Evolutionary conservation across 2,797 vertebrate species (phyloP).

Genomic region (Microhierax caerulescens): DNA sequence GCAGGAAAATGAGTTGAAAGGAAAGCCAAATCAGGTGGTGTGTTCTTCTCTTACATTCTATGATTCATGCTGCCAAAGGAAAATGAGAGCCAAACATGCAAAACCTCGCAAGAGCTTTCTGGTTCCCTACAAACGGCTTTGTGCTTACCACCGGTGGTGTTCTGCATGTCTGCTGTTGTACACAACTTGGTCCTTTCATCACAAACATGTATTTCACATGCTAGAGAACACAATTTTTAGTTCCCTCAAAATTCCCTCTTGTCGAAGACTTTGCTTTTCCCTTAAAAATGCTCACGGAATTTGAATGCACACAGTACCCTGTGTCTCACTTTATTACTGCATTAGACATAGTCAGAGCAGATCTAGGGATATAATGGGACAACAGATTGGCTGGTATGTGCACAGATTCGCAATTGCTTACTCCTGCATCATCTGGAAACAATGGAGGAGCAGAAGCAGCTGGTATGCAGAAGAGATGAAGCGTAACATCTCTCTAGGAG

Average conservation of each 20-base stretch:
- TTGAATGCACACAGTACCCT: neutral
- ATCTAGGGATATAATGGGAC: neutral
- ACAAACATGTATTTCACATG: neutral
- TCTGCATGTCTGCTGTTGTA: neutral
- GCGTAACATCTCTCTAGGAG: neutral
- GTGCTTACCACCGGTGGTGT: neutral
- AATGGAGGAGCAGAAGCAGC: neutral
- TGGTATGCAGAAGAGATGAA: neutral
- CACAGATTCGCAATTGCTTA: neutral
- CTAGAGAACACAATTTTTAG: neutral
- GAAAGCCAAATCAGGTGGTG: neutral
- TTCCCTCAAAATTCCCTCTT: neutral
- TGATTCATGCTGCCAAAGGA: neutral
- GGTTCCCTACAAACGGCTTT: neutral
- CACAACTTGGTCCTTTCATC: neutral
- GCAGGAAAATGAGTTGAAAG: neutral
- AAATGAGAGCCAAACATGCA: neutral
- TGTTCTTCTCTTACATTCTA: neutral
- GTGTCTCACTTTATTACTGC: neutral
- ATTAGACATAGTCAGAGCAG: neutral
- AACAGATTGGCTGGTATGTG: neutral
- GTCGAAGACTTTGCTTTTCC: neutral
- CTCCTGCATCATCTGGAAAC: neutral
- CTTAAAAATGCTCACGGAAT: neutral
- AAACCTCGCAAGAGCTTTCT: neutral